Conservation (phyloP, 1,140 invertebrate species). For the Anastatus disparis region DNA sequence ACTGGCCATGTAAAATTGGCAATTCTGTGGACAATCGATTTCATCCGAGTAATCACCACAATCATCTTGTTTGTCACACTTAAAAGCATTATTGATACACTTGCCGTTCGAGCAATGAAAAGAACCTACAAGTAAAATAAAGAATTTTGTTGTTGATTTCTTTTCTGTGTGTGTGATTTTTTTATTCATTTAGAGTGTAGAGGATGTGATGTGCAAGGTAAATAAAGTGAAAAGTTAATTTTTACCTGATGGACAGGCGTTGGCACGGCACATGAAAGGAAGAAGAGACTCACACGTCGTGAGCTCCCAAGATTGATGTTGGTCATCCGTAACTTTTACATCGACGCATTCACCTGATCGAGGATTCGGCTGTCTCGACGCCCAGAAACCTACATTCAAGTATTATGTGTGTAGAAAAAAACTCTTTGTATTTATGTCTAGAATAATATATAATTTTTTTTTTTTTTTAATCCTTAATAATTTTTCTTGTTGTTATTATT, state of each 20-base stretch:
- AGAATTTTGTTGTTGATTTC: background rate
- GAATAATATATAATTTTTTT: too few relatives aligned
- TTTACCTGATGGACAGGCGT: conserved; percentile 92
- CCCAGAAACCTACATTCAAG: conserved; percentile 82
- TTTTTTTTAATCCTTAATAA: too few relatives aligned
- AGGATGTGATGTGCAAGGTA: too few relatives aligned
- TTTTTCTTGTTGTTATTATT: too few relatives aligned
- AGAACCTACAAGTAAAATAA: conserved; percentile 70
- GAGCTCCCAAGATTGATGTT: conserved; percentile 88
- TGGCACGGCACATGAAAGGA: conserved; percentile 92
- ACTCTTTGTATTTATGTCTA: too few relatives aligned
- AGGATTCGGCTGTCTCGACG: conserved; percentile 86
- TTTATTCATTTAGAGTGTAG: too few relatives aligned
- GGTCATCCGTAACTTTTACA: conserved; percentile 77
- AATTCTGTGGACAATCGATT: conserved; percentile 86
- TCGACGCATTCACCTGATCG: conserved; percentile 89
- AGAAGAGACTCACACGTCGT: conserved; percentile 92
- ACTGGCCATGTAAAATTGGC: conserved; percentile 92
- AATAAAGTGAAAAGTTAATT: conserved; percentile 39
- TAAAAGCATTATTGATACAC: conserved; percentile 89
- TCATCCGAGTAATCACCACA: conserved; percentile 93
- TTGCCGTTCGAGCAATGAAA: conserved; percentile 93
- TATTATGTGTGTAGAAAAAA: background rate
- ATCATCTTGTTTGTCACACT: conserved; percentile 92
- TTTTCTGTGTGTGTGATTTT: too few relatives aligned